Conservation (phyloP, 2,797 vertebrate genomes). For the Gadopsis marmoratus region DNA sequence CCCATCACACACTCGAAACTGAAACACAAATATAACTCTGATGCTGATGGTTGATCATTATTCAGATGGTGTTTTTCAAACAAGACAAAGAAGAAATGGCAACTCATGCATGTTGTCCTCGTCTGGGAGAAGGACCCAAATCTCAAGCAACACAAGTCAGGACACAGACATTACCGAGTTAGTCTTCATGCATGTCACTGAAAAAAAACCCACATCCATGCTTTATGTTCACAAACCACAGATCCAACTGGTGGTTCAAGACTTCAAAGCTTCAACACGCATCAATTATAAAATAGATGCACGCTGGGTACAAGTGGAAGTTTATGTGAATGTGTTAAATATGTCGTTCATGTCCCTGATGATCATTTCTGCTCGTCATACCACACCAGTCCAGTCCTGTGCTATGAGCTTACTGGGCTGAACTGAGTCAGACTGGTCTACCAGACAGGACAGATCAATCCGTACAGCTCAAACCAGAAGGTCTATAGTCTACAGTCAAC, state of each 20-base stretch:
- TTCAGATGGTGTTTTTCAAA: neutral
- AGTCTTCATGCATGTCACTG: slow-evolving; percentile 43
- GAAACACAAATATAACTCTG: neutral
- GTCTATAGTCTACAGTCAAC: neutral
- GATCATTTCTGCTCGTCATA: neutral
- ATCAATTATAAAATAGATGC: neutral
- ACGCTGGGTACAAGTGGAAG: neutral
- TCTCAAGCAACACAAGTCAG: neutral
- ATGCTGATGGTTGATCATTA: neutral
- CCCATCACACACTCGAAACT: neutral
- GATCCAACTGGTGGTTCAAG: neutral
- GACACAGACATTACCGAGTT: neutral
- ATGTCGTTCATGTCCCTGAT: neutral
- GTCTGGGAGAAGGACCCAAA: neutral
- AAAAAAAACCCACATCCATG: slow-evolving; percentile 1
- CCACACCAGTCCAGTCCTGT: neutral
- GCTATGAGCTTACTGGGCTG: neutral
- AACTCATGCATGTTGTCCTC: slow-evolving; percentile 24
- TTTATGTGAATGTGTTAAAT: neutral
- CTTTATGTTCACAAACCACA: slow-evolving; percentile 18
- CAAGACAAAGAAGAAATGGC: neutral
- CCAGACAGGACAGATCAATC: neutral
- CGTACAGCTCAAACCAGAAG: neutral
- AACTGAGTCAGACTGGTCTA: neutral
- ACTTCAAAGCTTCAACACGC: neutral